Base-by-base conservation (phyloP, 2,113 vertebrate species). In the Lucifuga dentata region DNA sequence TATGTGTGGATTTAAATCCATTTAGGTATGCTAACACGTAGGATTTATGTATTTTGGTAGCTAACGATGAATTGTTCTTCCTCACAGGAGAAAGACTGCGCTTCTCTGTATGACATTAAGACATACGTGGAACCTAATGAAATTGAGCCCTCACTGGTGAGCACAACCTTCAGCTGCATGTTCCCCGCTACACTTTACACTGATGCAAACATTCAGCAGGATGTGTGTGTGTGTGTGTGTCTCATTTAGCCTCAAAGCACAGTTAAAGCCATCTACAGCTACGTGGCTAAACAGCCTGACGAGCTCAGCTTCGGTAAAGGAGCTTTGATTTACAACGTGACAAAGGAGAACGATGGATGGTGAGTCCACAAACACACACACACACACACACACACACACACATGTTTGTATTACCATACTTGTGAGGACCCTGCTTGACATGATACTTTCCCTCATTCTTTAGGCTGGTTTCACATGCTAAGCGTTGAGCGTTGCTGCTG, bases 51-150 rank as follows among this genome's bases (percentile, higher is more conserved):
- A n/a, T n/a, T n/a, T n/a, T 16, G 63, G 41, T 49, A 33, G 11
- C n/a, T 62, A 50, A 71, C 19, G 0, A 2, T 66, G 9, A 3
- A 26, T 29, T 72, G 23, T 81, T 20, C 57, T 78, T 61, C 75
- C 7, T 24, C 24, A 46, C 88, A 98, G 97, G 95, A 95, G 81
- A 93, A 93, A 74, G 93, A 94, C 64, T 91, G 93, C 23, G 95
- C 93, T 57, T 93, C 93, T 1, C 91, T 98, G 40, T 99, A 98
- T 39, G 95, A 94, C 0, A 80, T 93, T 73, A 95, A 94, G 81
- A 94, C 93, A 50, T 98, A 99, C 1, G 96, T 99, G 89, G 93
- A 98, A 21, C 96, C 97, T 26, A 95, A 94, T 36, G 96, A 98
- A 88, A 97, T 98, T 51, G 95, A 93, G 11, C 94, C 94, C 7